A percentile compares a stretch with the other conserved stretches of the same genome.
These are phyloP conservation scores for Drymonia ruficornis DNA, from an alignment of 2,888 invertebrate genomes.

Conservation along the genomic window DNA sequence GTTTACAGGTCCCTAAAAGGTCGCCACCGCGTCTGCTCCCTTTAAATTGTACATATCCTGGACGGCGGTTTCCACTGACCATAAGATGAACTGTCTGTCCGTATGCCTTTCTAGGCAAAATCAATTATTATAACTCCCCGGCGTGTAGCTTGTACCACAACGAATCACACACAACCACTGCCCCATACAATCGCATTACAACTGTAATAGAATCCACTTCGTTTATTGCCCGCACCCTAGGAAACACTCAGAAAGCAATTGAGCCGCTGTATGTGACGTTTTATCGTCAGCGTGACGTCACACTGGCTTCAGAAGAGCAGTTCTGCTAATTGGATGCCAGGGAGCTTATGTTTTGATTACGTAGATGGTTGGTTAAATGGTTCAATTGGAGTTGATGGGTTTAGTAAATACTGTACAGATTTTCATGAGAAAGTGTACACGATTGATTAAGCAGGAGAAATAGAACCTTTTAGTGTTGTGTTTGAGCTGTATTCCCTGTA, in stretches of 20 bases:
- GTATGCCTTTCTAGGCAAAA: too few relatives aligned
- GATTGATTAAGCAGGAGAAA: too few relatives aligned
- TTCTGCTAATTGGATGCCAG: conserved; percentile 1
- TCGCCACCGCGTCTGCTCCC: too few relatives aligned
- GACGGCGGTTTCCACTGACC: too few relatives aligned
- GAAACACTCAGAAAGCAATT: conserved; percentile 48
- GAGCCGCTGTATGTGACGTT: conserved; percentile 41
- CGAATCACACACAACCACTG: conserved; percentile 16
- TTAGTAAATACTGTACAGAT: not conserved
- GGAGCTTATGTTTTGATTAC: conserved; percentile 1
- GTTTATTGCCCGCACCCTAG: conserved; percentile 39
- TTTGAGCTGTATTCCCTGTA: too few relatives aligned
- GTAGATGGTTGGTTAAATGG: not conserved
- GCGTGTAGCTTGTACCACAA: conserved; percentile 16
- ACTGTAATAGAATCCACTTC: conserved; percentile 52
- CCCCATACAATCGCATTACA: conserved; percentile 31
- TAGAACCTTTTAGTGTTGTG: not conserved
- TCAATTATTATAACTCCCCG: too few relatives aligned
- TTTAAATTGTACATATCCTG: too few relatives aligned
- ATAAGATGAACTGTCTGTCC: too few relatives aligned
- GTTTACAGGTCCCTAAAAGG: too few relatives aligned
- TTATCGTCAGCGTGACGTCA: conserved; percentile 36
- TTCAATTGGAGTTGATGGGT: not conserved
- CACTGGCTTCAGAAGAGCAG: conserved; percentile 3
- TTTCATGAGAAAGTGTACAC: not conserved